Evolutionary conservation across 2,797 vertebrate genomes (phyloP), one percentile per base, ranked within the genome.

Genomic region (Coregonus ussuriensis): DNA sequence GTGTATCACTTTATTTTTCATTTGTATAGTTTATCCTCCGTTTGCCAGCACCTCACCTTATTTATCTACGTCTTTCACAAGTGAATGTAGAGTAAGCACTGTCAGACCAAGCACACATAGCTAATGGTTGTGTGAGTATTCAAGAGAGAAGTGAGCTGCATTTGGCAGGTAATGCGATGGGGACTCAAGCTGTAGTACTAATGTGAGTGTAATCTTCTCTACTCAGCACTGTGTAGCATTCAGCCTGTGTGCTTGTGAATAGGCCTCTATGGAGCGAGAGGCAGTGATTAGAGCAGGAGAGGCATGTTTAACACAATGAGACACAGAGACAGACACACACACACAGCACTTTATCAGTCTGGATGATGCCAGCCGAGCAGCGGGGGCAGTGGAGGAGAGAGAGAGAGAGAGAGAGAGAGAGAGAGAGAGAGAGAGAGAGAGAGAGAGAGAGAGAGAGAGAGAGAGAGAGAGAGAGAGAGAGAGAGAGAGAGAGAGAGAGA

Each of bases 161-260:
- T 71, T 85, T 68, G 52, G 77, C 35, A 59, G 86, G 79, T 47
- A 73, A 62, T 68, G 84, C 41, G 7, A 47, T 9, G 69, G 67
- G 54, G 79, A 80, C 84, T 86, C 74, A 78, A 79, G 82, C 80
- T 5, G 9, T 77, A 11, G 81, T 86, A 83, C 77, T 87, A 89
- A 88, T 86, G 86, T 82, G 84, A 90, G 84, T 52, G 79, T 90
- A 89, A 90, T 89, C 88, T 85, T 74, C 74, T 84, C 77, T 75
- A 85, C 82, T 88, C 87, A 88, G 79, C 62, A 81, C 72, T 35
- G 52, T 74, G 52, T 74, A 77, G 71, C 83, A 86, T 77, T 75
- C 75, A 81, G 18, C 67, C 77, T 80, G 72, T 83, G 84, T 87
- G 84, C 82, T 79, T 85, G 84, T 82, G 88, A 84, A 79, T 47